Base-by-base conservation (phyloP, 2,888 invertebrate genomes). In the Dione juno region DNA sequence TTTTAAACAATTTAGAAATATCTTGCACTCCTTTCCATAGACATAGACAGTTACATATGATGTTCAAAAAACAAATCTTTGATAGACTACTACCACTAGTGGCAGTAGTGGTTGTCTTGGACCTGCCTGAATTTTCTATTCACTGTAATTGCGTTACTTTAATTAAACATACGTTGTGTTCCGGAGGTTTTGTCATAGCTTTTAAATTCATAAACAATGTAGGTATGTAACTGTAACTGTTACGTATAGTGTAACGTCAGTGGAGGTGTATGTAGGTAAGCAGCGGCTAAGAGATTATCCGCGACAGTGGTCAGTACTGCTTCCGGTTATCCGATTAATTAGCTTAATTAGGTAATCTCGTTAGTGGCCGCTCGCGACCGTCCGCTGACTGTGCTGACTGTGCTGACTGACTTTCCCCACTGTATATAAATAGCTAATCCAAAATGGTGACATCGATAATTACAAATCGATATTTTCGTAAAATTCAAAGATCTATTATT, bases 311-410 rank as follows among this genome's bases (percentile, higher is more conserved):
- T 57, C 63, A 52, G 69, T 69, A 74, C 74, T 70, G 72, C 76
- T 68, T 63, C 73, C 63, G 72, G 73, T 81, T 73, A 85, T 81
- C 84, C 82, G 78, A 82, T 85, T 84, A 83, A 85, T 82, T 82
- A 80, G 70, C 71, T 75, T 79, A 78, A 80, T 78, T 76, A 80
- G 75, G 58, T 80, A 78, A 81, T 79, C 80, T 74, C 67, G 66
- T 78, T 78, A 79, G 75, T 21, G 16, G 37, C 59, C 63, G 65
- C 70, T 69, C 35, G 58, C 28, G 28, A 28, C 28, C 28, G 28
- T n/a, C n/a, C 70, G 65, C 66, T 50, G 54, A 64, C 65, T 45
- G 58, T 65, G 48, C 66, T 54, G 54, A 64, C 65, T 45, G 58
- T 65, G 48, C 67, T 54, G 67, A 11, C 65, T 58, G 48, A 52